Conservation (phyloP, 30 jellyfish, hydroid and myxozoan species). For the Nemopilema nomurai region DNA sequence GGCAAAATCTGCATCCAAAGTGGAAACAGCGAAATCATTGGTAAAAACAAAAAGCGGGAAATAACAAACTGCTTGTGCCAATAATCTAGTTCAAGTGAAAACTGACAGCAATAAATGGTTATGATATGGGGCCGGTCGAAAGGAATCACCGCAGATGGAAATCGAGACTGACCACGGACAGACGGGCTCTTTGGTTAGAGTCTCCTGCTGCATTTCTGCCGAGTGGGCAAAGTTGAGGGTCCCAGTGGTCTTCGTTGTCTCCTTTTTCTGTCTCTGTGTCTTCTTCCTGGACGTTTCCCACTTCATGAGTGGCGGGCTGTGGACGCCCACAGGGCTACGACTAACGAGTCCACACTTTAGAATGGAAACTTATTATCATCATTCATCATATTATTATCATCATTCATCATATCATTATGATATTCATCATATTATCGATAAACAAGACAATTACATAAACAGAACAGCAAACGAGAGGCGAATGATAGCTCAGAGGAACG, state of each 20-base stretch:
- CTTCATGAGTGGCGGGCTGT: slow-evolving; percentile 8
- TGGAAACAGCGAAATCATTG: too few species aligned
- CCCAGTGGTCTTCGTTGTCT: slow-evolving; percentile 18
- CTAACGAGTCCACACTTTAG: background rate
- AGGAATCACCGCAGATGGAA: too few species aligned
- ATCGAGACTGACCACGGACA: slow-evolving; percentile 45
- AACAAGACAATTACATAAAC: too few species aligned
- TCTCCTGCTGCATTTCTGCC: background rate
- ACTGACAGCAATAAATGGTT: too few species aligned
- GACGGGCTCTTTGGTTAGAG: background rate
- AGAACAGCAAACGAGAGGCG: too few species aligned
- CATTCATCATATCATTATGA: background rate
- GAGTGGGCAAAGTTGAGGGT: slow-evolving; percentile 6
- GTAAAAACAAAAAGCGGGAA: too few species aligned
- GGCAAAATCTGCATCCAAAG: background rate
- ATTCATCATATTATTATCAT: background rate
- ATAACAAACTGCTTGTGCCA: too few species aligned
- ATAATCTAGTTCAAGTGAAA: too few species aligned
- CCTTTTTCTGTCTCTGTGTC: slow-evolving; percentile 45
- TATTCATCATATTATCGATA: too few species aligned
- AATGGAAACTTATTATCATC: background rate
- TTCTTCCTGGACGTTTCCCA: slow-evolving; percentile 49
- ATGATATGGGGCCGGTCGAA: too few species aligned
- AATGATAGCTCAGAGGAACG: too few species aligned
- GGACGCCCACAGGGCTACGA: background rate